Evolutionary conservation across 2,797 vertebrate species (phyloP), one percentile per base, ranked within the genome.

Genomic region (Tadarida brasiliensis): DNA sequence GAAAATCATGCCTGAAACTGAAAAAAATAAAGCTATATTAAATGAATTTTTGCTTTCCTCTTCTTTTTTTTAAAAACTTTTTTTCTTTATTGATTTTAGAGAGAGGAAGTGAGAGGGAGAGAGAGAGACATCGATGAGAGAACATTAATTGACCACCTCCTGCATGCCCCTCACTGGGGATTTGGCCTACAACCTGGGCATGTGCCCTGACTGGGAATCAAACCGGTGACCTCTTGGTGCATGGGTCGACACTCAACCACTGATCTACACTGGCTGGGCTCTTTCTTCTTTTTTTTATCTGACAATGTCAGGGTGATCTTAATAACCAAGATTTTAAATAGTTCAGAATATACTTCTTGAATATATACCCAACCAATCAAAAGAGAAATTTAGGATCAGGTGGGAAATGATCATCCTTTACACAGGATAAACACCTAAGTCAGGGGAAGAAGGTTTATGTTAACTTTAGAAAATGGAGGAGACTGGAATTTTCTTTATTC

Each of bases 241-340:
- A 44, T 44, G 39, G 39, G 39, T 44, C 39, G 39, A 44, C 39
- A 44, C 39, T 44, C 39, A 5, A 44, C 39, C 39, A 44, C 7
- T 44, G 39, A 44, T n/a, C n/a, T n/a, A n/a, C n/a, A n/a, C n/a
- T n/a, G n/a, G n/a, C 39, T 44, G 39, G 39, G 3, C 39, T 44
- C 39, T 44, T 44, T 44, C 39, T 44, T 44, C 39, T 44, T 63
- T 67, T 80, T 92, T 92, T 90, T 93, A 76, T 22, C 30, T 85
- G 54, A 77, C 33, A 90, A 88, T 88, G 73, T 95, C 87, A 87
- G 33, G 12, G 44, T 94, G 67, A 90, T 82, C 84, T 47, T 96
- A 95, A 95, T 68, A 83, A 77, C 10, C n/a, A 76, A 51, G 24
- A 35, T 94, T 95, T 93, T 90, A 73, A 95, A 89, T 17, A 86